phyloP scores from a whole-genome alignment of 2,797 vertebrate species.

The Chaenodraco wilsoni region DNA sequence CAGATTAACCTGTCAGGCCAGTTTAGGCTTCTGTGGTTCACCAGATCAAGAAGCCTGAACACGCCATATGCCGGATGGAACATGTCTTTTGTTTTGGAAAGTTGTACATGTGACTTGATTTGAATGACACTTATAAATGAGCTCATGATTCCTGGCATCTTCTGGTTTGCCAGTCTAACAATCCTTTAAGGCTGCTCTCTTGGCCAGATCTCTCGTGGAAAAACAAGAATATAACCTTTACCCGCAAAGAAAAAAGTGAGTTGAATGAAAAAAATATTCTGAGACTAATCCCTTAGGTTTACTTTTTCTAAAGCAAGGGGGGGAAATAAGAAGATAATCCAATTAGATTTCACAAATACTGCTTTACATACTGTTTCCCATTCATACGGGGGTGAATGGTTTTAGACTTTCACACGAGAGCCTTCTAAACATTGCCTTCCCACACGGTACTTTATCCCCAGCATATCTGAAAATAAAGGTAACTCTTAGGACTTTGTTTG shows the following conservation, averaged over 20 bases:
- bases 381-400: neutral
- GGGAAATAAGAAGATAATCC: neutral
- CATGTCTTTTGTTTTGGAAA: no score
- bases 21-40: conserved; percentile 23
- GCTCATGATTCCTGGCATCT: neutral
- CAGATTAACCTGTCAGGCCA: conserved; percentile 16
- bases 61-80: neutral
- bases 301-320: neutral
- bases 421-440: neutral
- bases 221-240: no score
- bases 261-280: neutral
- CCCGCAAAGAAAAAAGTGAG: no score
- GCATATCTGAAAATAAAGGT: neutral
- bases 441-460: neutral
- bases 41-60: neutral
- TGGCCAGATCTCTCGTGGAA: neutral
- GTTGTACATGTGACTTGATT: neutral
- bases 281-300: neutral
- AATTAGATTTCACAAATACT: neutral
- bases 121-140: neutral
- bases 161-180: neutral
- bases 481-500: neutral
- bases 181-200: no score
- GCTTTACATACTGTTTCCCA: neutral
- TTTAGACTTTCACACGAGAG: neutral